Evolutionary conservation across 2,888 invertebrate genomes (phyloP).

Genomic region (Diloba caeruleocephala): DNA sequence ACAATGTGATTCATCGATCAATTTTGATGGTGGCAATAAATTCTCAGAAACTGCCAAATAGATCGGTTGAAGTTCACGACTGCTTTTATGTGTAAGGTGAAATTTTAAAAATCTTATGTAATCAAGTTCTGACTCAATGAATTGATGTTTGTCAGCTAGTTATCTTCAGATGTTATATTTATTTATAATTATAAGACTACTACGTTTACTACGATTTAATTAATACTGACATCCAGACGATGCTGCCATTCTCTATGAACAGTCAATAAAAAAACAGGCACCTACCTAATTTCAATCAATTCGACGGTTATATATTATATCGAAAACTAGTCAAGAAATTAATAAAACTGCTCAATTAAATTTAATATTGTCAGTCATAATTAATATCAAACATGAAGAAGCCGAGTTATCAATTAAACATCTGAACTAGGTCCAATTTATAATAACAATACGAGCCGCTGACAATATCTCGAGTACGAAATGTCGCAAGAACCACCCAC

Average conservation of each 20-base stretch:
- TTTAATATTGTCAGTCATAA: slow-evolving; percentile 48
- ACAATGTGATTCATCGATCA: slow-evolving; percentile 66
- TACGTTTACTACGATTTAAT: slow-evolving; percentile 1
- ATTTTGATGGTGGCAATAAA: slow-evolving; percentile 51
- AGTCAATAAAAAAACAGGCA: neutral
- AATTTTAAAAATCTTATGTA: slow-evolving; percentile 13
- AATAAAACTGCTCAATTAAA: slow-evolving; percentile 24
- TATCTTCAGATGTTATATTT: neutral
- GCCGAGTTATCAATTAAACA: slow-evolving; percentile 58
- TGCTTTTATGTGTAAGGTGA: slow-evolving; percentile 19
- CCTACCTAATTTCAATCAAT: slow-evolving; percentile 9
- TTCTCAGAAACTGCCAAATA: slow-evolving; percentile 60
- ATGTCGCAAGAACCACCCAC: slow-evolving; percentile 82
- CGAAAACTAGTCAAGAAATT: slow-evolving; percentile 19
- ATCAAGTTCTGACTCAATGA: neutral
- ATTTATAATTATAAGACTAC: slow-evolving; percentile 14
- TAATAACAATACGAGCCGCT: slow-evolving; percentile 59
- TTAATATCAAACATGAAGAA: slow-evolving; percentile 54
- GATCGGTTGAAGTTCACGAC: slow-evolving; percentile 48
- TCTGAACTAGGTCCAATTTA: slow-evolving; percentile 58
- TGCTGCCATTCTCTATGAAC: neutral
- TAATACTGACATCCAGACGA: neutral
- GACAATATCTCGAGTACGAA: slow-evolving; percentile 61
- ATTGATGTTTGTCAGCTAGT: neutral
- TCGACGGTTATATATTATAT: no score